These are phyloP conservation scores for Netelia inedita DNA, from an alignment of 2,888 invertebrate genomes.

Conservation along the genomic window DNA sequence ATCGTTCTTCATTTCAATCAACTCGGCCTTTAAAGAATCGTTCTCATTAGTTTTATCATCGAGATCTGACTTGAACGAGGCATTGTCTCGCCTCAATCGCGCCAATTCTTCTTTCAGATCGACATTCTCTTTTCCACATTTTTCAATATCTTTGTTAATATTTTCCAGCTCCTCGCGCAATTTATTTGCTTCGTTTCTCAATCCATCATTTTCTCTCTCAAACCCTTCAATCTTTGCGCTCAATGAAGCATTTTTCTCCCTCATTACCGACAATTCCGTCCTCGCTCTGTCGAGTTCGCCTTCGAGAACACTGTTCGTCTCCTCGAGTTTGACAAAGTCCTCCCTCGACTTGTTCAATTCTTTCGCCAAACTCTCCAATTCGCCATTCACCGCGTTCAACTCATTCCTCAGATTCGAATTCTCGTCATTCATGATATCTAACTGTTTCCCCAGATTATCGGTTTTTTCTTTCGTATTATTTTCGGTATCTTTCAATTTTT, in stretches of 20 bases:
- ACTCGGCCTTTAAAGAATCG: constrained; percentile 49
- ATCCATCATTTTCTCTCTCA: constrained; percentile 41
- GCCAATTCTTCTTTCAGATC: constrained; percentile 54
- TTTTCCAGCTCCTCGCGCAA: constrained; percentile 51
- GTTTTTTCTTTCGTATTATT: constrained; percentile 46
- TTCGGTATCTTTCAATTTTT: constrained; percentile 61
- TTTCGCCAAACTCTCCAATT: constrained; percentile 47
- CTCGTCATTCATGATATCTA: constrained; percentile 56
- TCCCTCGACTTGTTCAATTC: constrained; percentile 57
- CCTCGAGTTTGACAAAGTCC: constrained; percentile 36
- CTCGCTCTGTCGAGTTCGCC: constrained; percentile 29
- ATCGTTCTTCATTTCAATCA: constrained; percentile 51
- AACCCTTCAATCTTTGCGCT: constrained; percentile 36
- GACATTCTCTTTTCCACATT: constrained; percentile 26
- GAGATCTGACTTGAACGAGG: constrained; percentile 57
- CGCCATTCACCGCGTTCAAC: constrained; percentile 38
- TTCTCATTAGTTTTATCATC: constrained; percentile 42
- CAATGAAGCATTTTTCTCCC: constrained; percentile 45
- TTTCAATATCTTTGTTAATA: constrained; percentile 56
- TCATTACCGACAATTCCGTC: constrained; percentile 54
- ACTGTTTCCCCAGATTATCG: constrained; percentile 54
- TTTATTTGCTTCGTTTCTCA: constrained; percentile 41
- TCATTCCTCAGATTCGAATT: constrained; percentile 41
- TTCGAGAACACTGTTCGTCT: constrained; percentile 20
- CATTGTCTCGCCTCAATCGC: constrained; percentile 44